Evolutionary conservation across 2,888 invertebrate species (phyloP), one percentile per base, ranked within the genome.

Genomic region (Caenorhabditis sinica): DNA sequence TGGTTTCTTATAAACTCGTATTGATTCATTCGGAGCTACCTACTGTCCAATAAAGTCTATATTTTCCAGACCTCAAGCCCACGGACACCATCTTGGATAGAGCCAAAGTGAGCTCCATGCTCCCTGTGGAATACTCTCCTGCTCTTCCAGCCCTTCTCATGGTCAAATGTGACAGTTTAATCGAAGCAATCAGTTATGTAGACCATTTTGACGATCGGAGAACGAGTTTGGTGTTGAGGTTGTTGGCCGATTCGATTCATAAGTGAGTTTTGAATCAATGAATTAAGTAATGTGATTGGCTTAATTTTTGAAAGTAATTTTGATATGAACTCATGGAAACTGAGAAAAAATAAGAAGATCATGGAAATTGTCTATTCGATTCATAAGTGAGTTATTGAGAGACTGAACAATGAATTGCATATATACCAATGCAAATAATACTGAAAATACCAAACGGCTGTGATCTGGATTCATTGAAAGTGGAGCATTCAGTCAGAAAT

Each of bases 141-240:
- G 77, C 86, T 25, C 85, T 87, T 43, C 87, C 87, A 0, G 86
- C 84, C n/a, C 77, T 86, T 71, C 58, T 87, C 1, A 65, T 87
- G 15, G 77, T 85, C 13, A 73, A 85, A 45, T 86, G 84, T 49
- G 66, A 81, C 17, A 56, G 60, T 40, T 53, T 86, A 3, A 73
- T 87, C 5, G 87, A 87, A 45, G 84, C 87, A 30, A 77, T 87
- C n/a, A 74, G 80, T 23, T 87, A 87, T 71, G 63, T 77, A 0
- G 87, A 87, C 53, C 83, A 86, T 51, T 87, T 87, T 65, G 82
- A 86, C 58, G 87, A 87, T 58, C 56, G 85, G 15, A 51, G 87
- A 30, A 82, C 87, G 6, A 73, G 85, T 30, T 61, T 87, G 2
- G 68, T 86, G 9, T 43, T 87, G 15, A 60, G 87, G 15, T 30